Evolutionary conservation across 2,888 invertebrate species (phyloP), one percentile per base, ranked within the genome.

Genomic region (Auanema sp.): DNA sequence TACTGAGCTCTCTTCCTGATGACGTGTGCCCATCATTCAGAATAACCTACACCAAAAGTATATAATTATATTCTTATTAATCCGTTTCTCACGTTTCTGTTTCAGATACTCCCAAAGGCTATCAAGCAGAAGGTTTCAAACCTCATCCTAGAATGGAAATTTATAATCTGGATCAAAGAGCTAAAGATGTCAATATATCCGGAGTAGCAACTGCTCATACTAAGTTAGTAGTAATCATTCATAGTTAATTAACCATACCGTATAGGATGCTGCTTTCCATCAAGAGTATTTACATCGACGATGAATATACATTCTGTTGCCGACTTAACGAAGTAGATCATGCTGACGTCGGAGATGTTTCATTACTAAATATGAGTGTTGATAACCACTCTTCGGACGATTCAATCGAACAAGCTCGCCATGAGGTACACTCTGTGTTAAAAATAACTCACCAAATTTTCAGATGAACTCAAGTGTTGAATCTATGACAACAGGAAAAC

Each of bases 21-120:
- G 56, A n/a, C 16, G 58, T 49, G 12, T 54, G 47, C 23, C 62
- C 60, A 25, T 60, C 65, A 18, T 59, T 68, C 49, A 50, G 65
- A 6, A 40, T 63, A 5, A 21, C 53, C 0, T 68, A 65, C 53
- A 53, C 56, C 5, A 50, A 60, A 18, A 21, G 55, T 52, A 43
- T 44, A 47, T 40, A n/a, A 11, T 43, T 43, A n/a, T 43, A 43
- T 11, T 43, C 12, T 43, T 43, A 12, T 43, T 43, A n/a, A 43
- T 43, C n/a, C 43, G 11, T 43, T 12, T 14, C 43, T 14, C 12
- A n/a, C 12, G 11, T 43, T 43, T 43, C 43, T 14, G 12, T 43
- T 12, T 12, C 23, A 54, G 60, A 44, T 18, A 54, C 54, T 3
- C 60, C 60, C 1, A 54, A 5, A 11, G 54, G 54, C 16, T 60